Conservation (phyloP, 2,888 invertebrate species). For the Blastobasis lacticolella region DNA sequence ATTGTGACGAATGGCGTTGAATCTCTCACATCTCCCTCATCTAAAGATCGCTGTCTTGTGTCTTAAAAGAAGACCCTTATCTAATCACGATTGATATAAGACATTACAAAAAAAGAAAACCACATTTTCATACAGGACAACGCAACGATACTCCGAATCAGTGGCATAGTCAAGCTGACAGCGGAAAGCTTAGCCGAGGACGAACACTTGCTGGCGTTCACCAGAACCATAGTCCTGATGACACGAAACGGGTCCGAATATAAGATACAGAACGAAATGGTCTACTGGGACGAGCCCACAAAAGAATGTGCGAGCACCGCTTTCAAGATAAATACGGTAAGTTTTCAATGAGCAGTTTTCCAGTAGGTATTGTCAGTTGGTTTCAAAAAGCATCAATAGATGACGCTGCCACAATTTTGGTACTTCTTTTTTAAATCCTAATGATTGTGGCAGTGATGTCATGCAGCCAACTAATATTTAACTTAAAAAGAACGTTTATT, state of each 20-base stretch:
- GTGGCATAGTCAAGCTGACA: conserved; percentile 79
- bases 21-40: too few relatives aligned
- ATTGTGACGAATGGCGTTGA: too few relatives aligned
- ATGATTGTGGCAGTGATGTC: too few relatives aligned
- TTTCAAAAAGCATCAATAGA: too few relatives aligned
- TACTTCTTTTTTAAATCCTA: too few relatives aligned
- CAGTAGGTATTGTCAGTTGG: neutral
- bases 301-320: conserved; percentile 40
- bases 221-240: conserved; percentile 71
- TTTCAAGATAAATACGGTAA: conserved; percentile 43
- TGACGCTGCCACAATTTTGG: too few relatives aligned
- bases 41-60: too few relatives aligned
- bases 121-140: conserved; percentile 29
- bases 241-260: conserved; percentile 64
- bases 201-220: conserved; percentile 71
- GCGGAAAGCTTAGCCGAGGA: conserved; percentile 55
- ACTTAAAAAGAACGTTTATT: too few relatives aligned
- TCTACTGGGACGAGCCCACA: conserved; percentile 74
- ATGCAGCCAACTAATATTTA: too few relatives aligned
- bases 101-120: too few relatives aligned
- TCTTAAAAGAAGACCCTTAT: too few relatives aligned
- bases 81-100: too few relatives aligned
- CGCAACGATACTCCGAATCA: conserved; percentile 72
- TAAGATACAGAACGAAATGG: conserved; percentile 79
- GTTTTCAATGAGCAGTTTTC: conserved; percentile 11